Percentiles rank a stretch among this genome's conserved stretches.
Conservation (phyloP, 2,113 vertebrate species). For the Nicator chloris region DNA sequence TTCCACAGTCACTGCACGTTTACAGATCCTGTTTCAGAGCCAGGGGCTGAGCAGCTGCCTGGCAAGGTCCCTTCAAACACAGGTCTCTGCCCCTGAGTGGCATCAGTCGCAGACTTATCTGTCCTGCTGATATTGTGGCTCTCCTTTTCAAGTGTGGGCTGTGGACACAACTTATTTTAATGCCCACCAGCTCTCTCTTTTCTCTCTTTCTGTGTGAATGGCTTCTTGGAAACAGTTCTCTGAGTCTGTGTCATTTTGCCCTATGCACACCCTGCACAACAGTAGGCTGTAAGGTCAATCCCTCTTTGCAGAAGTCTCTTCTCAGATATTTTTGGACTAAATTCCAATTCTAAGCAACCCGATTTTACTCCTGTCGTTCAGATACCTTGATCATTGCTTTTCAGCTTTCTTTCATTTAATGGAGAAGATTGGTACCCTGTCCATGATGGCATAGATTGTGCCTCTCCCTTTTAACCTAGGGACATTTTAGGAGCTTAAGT, state of each 20-base stretch:
- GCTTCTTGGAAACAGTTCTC: background rate
- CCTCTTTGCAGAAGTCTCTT: background rate
- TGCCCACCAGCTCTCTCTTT: background rate
- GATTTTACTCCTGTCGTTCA: background rate
- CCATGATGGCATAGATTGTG: background rate
- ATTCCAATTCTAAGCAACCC: background rate
- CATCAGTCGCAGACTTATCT: background rate
- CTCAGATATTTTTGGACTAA: background rate
- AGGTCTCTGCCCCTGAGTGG: background rate
- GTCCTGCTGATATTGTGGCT: background rate
- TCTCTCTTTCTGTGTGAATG: background rate
- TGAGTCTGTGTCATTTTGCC: background rate
- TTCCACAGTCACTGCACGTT: background rate
- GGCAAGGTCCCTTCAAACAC: background rate
- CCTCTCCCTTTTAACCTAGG: background rate
- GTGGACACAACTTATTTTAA: background rate
- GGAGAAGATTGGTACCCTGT: background rate
- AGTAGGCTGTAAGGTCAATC: background rate
- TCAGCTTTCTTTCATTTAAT: background rate
- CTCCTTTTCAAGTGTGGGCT: background rate
- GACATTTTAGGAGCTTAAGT: background rate
- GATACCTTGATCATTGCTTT: background rate
- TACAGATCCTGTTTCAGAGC: background rate
- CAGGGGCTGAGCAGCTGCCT: background rate
- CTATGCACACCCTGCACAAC: background rate